These are phyloP conservation scores for Cylloceria caligata DNA, from an alignment of 2,888 invertebrate genomes.

Conservation along the genomic window DNA sequence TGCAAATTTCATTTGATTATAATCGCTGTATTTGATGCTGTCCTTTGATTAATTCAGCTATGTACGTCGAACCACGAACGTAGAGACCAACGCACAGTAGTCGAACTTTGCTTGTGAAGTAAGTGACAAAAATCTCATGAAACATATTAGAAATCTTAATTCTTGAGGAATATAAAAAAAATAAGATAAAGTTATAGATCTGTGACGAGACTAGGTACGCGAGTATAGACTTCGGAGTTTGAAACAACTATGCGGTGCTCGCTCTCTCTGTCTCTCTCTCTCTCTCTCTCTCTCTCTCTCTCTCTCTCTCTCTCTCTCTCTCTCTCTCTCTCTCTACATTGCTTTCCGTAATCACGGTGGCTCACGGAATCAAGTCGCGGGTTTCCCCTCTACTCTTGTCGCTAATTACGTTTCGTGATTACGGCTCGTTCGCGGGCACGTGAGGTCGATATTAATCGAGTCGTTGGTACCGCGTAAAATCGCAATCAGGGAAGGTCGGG, in stretches of 20 bases:
- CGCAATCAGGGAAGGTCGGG: conserved; percentile 71
- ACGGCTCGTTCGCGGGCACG: conserved; percentile 71
- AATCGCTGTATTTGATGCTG: no score
- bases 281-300: conserved; percentile 7
- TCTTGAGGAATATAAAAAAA: neutral
- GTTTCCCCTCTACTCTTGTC: conserved; percentile 49
- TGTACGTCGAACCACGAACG: no score
- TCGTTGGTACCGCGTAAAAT: conserved; percentile 73
- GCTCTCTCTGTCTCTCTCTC: conserved; percentile 1
- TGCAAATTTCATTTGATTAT: no score
- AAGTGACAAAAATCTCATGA: neutral
- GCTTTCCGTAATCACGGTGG: conserved; percentile 15
- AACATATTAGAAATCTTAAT: neutral
- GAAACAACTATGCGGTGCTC: conserved; percentile 9
- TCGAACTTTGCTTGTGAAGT: neutral
- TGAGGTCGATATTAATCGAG: conserved; percentile 74
- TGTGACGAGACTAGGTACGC: conserved; percentile 14
- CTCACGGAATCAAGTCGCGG: conserved; percentile 45
- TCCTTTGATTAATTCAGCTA: no score
- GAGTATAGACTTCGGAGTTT: neutral
- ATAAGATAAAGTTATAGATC: conserved; percentile 17
- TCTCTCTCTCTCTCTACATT: conserved; percentile 5
- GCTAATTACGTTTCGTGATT: conserved; percentile 74
- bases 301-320: conserved; percentile 12
- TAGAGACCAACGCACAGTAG: neutral